A percentile compares a stretch with the other conserved stretches of the same genome.
These are phyloP conservation scores for Apteryx owenii DNA, from an alignment of 2,113 vertebrate genomes.

Conservation along the genomic window DNA sequence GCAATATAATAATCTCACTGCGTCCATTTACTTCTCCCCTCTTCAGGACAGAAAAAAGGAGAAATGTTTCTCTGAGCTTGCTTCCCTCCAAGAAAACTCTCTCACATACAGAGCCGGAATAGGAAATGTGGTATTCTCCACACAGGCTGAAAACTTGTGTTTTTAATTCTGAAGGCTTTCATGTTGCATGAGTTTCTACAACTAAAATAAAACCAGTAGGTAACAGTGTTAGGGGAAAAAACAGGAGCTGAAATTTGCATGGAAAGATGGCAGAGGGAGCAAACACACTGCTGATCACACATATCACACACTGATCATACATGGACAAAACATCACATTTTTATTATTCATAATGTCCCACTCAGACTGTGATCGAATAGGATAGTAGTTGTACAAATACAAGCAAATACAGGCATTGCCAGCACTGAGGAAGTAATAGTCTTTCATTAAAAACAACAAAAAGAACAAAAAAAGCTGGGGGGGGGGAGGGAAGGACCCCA, in stretches of 20 bases:
- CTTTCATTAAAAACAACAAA: background rate
- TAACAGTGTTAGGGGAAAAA: background rate
- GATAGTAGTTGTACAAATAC: background rate
- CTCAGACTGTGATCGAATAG: background rate
- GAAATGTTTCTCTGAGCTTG: background rate
- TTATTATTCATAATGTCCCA: background rate
- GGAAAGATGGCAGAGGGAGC: background rate
- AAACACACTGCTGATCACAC: background rate
- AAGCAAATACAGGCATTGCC: background rate
- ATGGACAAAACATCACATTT: fast-evolving
- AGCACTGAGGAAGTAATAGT: background rate
- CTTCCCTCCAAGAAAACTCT: background rate
- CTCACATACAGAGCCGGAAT: background rate
- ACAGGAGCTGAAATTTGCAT: background rate
- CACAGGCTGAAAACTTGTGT: fast-evolving
- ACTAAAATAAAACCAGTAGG: background rate
- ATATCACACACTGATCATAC: background rate
- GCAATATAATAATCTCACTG: background rate
- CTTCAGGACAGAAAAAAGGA: background rate
- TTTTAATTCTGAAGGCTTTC: background rate
- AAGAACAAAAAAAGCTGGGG: background rate
- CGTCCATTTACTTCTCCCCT: background rate
- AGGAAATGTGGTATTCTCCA: background rate
- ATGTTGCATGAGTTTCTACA: background rate
- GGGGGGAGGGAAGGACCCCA: background rate